These are phyloP conservation scores for Protosalanx chinensis DNA, from an alignment of 2,797 vertebrate species.

Conservation along the genomic window DNA sequence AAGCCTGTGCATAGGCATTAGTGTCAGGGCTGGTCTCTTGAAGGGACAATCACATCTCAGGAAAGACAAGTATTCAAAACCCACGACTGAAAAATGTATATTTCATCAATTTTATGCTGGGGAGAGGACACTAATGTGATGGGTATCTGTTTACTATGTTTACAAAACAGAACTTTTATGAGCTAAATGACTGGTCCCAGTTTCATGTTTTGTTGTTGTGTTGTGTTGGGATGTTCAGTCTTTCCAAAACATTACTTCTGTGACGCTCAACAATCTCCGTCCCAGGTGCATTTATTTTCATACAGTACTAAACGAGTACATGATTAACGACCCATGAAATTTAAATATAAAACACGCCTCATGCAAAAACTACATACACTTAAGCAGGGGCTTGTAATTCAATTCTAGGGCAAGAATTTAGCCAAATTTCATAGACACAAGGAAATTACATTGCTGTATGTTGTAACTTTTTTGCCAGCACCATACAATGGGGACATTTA, in stretches of 20 bases:
- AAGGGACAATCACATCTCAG: conserved; percentile 63
- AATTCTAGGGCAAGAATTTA: conserved; percentile 54
- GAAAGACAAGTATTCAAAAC: conserved; percentile 55
- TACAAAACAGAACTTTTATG: neutral
- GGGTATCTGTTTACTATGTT: neutral
- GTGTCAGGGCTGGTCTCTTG: conserved; percentile 57
- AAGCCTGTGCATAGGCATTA: conserved; percentile 53
- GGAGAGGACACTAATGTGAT: neutral
- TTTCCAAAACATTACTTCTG: conserved; percentile 7
- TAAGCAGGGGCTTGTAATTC: conserved; percentile 27
- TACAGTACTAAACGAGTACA: conserved; percentile 17
- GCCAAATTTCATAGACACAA: conserved; percentile 47
- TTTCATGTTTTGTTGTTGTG: conserved; percentile 24
- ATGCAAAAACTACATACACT: conserved; percentile 47
- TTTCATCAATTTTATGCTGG: conserved; percentile 26
- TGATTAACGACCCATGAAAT: conserved; percentile 66
- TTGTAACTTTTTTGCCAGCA: conserved; percentile 38
- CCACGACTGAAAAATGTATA: conserved; percentile 60
- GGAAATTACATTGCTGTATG: conserved; percentile 56
- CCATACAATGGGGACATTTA: conserved; percentile 38
- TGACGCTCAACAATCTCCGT: neutral
- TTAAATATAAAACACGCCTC: conserved; percentile 63
- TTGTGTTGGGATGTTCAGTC: neutral
- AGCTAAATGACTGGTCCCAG: neutral
- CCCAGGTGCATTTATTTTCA: too few species aligned